Evolutionary conservation across 2,113 vertebrate species (phyloP).

Genomic region (Callionymus lyra): DNA sequence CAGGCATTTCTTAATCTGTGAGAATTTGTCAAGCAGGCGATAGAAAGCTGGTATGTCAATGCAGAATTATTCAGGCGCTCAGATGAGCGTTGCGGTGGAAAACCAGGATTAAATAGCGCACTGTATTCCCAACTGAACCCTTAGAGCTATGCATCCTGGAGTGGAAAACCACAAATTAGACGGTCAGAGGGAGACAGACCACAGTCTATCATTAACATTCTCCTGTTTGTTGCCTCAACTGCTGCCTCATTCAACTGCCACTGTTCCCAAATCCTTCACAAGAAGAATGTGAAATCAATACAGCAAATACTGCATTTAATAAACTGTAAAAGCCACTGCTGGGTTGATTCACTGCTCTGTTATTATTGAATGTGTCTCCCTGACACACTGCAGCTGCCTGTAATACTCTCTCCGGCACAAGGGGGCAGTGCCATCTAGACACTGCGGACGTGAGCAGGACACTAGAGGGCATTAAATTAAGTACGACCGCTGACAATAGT

Average conservation of each 20-base stretch:
- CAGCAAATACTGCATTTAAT: slow-evolving; percentile 42
- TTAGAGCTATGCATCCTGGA: slow-evolving; percentile 33
- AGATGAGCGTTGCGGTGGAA: too few species aligned
- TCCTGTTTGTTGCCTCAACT: slow-evolving; percentile 35
- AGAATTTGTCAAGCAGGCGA: too few species aligned
- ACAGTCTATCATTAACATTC: slow-evolving; percentile 49
- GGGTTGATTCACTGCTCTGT: slow-evolving; percentile 15
- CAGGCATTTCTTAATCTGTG: too few species aligned
- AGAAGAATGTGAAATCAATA: slow-evolving; percentile 49
- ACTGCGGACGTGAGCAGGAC: slow-evolving; percentile 35
- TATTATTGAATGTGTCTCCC: slow-evolving; percentile 18
- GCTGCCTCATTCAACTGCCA: slow-evolving; percentile 8
- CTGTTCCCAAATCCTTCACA: slow-evolving; percentile 19
- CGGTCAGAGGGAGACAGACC: slow-evolving; percentile 45
- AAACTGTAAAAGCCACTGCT: slow-evolving; percentile 25
- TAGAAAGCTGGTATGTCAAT: too few species aligned
- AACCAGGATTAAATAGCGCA: too few species aligned
- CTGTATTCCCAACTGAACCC: too few species aligned
- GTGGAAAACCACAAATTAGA: slow-evolving; percentile 59
- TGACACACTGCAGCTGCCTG: slow-evolving; percentile 32
- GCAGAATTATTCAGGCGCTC: too few species aligned
- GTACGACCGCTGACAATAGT: slow-evolving; percentile 58
- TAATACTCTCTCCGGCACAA: slow-evolving; percentile 60
- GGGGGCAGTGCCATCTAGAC: slow-evolving; percentile 62
- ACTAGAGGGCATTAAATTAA: slow-evolving; percentile 57